Evolutionary conservation across 2,113 vertebrate species (phyloP).

Genomic region (Vireo altiloquus): DNA sequence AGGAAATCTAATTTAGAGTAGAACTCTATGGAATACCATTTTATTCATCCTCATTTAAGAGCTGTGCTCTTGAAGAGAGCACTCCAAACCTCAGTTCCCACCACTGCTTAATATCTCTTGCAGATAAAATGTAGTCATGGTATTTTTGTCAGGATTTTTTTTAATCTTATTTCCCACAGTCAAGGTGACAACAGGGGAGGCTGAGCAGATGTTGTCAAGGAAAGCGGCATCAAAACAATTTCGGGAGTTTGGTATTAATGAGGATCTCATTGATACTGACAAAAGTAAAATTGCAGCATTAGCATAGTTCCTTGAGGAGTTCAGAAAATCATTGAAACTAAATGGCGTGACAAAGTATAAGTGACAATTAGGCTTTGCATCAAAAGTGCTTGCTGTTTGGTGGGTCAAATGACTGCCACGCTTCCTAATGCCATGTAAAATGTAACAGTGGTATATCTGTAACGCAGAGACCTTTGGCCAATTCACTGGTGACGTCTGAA

Average conservation of each 20-base stretch:
- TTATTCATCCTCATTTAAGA: not conserved
- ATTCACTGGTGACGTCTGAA: conserved; percentile 45
- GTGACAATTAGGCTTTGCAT: conserved; percentile 66
- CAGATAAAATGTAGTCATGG: not conserved
- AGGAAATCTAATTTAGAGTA: not conserved
- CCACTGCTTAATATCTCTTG: not conserved
- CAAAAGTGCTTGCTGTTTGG: conserved; percentile 66
- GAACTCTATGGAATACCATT: not conserved
- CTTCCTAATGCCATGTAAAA: conserved; percentile 58
- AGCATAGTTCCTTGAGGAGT: conserved; percentile 43
- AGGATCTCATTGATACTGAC: conserved; percentile 25
- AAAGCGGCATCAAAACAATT: conserved; percentile 17
- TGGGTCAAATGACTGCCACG: conserved; percentile 73
- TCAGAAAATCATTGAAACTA: conserved; percentile 61
- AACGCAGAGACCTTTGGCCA: conserved; percentile 25
- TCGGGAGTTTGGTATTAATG: conserved; percentile 37
- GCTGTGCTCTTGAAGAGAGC: not conserved
- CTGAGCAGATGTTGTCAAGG: conserved; percentile 29
- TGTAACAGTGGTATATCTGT: conserved; percentile 66
- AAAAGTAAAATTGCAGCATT: conserved; percentile 34
- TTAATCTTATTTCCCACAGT: not conserved
- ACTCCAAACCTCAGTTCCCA: not conserved
- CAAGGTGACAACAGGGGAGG: conserved; percentile 19
- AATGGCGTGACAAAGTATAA: conserved; percentile 64
- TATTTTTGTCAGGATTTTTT: not conserved